Base-by-base conservation (phyloP, 2,113 vertebrate genomes). In the Colistium nudipinnis region DNA sequence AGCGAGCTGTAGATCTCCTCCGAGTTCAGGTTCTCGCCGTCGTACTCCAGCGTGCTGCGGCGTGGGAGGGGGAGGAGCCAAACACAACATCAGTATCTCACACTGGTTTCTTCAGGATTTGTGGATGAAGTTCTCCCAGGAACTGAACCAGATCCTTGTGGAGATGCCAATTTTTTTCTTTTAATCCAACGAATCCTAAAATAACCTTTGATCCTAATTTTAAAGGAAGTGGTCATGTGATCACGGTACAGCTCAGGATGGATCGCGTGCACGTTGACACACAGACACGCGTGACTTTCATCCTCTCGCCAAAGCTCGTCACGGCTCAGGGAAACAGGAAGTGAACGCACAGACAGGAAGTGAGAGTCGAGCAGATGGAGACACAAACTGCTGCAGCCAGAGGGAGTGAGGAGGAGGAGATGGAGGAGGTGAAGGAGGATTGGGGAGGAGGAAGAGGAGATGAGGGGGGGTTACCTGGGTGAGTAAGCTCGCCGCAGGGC, bases 1-100 rank as follows among this genome's bases (percentile, higher is more conserved):
- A 98, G 94, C 39, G 96, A 98, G 87, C 96, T 97, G 89, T 96
- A 98, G 89, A 96, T 96, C 79, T 98, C 96, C 86, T 98, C 96
- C 7, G 95, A 94, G 88, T 97, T 97, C 93, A 97, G 94, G 76
- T 96, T 97, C 89, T 97, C 97, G 7, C 95, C 94, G 91, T 98
- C 95, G 22, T 94, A 95, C 83, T 98, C 96, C 91, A 96, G 91
- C 89, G 94, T 92, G 93, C 95, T 98, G 92, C 66, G 7, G 47
- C 20, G 22, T 4, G 20, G 13, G 3, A 0, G 30, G 31, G 4
- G 19, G 35, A 1, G 7, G 19, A 20, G 16, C 10, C 19, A 5
- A n/a, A 3, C 2, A 20, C 43, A 16, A 43, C 30, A 31, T 31
- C 4, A 31, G 30, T 6, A 39, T 16, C 38, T 16, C 1, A 16